Conservation (phyloP, 2,797 vertebrate species). For the Parambassis ranga region DNA sequence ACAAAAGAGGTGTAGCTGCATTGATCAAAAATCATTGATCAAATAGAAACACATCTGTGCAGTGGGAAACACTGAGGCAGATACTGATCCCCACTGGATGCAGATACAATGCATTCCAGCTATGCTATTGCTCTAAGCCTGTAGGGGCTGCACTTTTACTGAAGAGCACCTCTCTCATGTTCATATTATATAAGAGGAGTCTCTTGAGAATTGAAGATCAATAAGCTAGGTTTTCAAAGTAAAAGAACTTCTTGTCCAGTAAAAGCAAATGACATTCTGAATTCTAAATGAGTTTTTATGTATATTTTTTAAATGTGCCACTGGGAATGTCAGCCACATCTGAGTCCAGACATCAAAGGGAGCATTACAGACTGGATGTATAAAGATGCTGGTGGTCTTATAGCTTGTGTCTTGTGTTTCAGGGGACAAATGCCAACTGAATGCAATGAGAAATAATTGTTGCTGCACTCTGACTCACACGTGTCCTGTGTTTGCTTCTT, state of each 20-base stretch:
- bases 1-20: neutral
- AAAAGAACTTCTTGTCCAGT: too few species aligned
- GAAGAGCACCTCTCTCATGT: too few species aligned
- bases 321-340: too few species aligned
- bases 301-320: too few species aligned
- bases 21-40: constrained; percentile 1
- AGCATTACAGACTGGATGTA: too few species aligned
- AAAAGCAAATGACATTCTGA: too few species aligned
- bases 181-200: too few species aligned
- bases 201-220: too few species aligned
- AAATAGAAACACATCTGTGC: neutral
- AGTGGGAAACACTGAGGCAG: neutral
- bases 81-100: neutral
- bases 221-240: too few species aligned
- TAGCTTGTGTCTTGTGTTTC: neutral
- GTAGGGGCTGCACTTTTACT: too few species aligned
- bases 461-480: constrained; percentile 41
- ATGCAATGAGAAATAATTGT: constrained; percentile 15
- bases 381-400: neutral
- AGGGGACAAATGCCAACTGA: constrained; percentile 9
- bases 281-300: too few species aligned
- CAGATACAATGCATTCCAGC: neutral
- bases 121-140: neutral
- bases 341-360: too few species aligned
- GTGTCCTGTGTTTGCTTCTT: constrained; percentile 16